These are phyloP conservation scores for Saccostrea echinata DNA, from an alignment of 1,140 invertebrate genomes.

Conservation along the genomic window DNA sequence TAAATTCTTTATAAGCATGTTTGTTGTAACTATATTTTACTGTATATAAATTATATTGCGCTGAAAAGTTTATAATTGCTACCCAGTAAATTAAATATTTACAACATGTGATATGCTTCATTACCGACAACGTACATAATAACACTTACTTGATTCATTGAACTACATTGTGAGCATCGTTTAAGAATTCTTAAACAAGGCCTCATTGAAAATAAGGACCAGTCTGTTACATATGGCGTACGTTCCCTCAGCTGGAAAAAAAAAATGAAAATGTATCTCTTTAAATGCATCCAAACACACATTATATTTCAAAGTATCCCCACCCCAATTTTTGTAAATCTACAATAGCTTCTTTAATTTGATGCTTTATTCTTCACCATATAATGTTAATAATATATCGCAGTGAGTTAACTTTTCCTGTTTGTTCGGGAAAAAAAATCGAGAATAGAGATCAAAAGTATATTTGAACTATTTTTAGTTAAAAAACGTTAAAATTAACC, in stretches of 20 bases:
- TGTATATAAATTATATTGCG: too few relatives aligned
- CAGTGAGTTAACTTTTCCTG: too few relatives aligned
- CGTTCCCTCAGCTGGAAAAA: background rate
- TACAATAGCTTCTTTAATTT: background rate
- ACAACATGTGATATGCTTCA: background rate
- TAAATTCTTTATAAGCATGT: too few relatives aligned
- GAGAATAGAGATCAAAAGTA: too few relatives aligned
- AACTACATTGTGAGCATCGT: background rate
- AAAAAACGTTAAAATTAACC: too few relatives aligned
- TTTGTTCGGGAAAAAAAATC: too few relatives aligned
- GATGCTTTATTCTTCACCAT: background rate
- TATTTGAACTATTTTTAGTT: too few relatives aligned
- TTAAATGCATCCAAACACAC: background rate
- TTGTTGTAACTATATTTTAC: too few relatives aligned
- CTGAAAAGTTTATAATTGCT: background rate
- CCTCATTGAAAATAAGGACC: background rate
- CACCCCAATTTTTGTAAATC: background rate
- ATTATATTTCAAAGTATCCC: background rate
- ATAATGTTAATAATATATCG: background rate
- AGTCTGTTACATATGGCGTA: background rate
- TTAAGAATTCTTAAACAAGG: conserved; percentile 1
- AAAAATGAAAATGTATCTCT: background rate
- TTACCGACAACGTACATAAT: background rate
- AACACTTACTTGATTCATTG: background rate
- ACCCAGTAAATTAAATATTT: background rate